Base-by-base conservation (phyloP, 2,888 invertebrate species). In the Bhutanitis thaidina region DNA sequence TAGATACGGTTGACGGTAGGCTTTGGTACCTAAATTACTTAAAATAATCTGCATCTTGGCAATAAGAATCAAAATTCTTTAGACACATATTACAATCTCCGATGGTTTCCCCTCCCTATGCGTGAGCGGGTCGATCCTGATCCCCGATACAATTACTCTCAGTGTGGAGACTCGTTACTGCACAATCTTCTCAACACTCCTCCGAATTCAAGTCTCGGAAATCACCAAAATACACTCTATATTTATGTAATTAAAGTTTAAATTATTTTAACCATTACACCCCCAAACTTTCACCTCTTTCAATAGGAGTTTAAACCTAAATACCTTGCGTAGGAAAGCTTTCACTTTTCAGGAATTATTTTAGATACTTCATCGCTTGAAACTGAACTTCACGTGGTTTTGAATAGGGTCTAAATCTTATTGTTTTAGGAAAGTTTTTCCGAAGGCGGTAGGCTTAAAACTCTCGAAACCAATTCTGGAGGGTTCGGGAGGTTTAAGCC, bases 311-410 rank as follows among this genome's bases (percentile, higher is more conserved):
- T 87, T 85, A 86, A 85, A 89, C 86, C 86, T 85, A 87, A 86
- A 86, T 87, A 86, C 85, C 81, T 87, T 80, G 78, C 81, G 84
- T 81, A 82, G 80, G 80, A 84, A 80, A 80, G 86, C 88, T 88
- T 88, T 89, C 88, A 86, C 88, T 89, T 89, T 89, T 89, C 88
- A 86, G 87, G 80, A 84, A 86, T 86, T 81, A 83, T 83, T 84
- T 75, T 69, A 64, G 69, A 54, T 41, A 36, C 9, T 15, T 9
- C 29, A 20, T 13, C 64, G 52, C 58, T 62, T 60, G 51, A 73
- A 73, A 75, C 67, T 77, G 55, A 58, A 70, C 80, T 69, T 55
- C 75, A 71, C 43, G 7, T 7, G n/a, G 16, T 36, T 29, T 13
- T 14, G 5, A 27, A 57, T 78, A 80, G 58, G 61, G 76, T 60